Evolutionary conservation across 2,113 vertebrate genomes (phyloP), one percentile per base, ranked within the genome.

Genomic region (Dipodomys stephensi): DNA sequence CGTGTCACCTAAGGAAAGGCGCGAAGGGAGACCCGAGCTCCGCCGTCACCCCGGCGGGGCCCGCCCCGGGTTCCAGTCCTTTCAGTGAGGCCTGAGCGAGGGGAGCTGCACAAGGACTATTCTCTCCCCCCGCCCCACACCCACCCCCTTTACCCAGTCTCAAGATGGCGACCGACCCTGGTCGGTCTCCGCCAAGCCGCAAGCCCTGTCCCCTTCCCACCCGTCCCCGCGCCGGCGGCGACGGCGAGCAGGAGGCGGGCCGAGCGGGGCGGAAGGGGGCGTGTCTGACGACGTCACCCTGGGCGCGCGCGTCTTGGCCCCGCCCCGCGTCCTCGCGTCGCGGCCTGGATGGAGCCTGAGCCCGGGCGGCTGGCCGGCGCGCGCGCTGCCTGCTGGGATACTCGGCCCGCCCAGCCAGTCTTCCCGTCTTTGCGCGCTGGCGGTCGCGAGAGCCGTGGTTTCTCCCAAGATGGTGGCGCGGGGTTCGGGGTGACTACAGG

Each of bases 401-500:
- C 76, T 85, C 78, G 74, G 95, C 96, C 94, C 91, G 92, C 94
- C 96, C 92, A 91, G 89, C n/a, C 16, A 83, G 96, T 94, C 96
- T 88, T 97, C 98, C 97, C 93, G 95, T 97, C 96, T 79, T 57
- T 95, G 96, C 96, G 97, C 97, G 62, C 62, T 25, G 83, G 97
- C 97, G 93, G 91, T 76, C 88, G 92, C 91, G 96, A 97, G 94
- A 92, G 86, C 94, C 89, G 97, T 93, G 84, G 53, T 94, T 89
- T 95, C 94, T 90, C 92, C 94, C 97, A 98, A 98, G 97, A 98
- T 98, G 98, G 98, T 97, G 98, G 97, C 60, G 83, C 95, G 84
- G 93, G 95, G 96, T 20, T 98, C 96, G n/a, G 96, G 96, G 90
- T 96, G 97, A 97, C 96, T 93, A 30, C 49, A 68, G 94, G 72